phyloP scores from a whole-genome alignment of 2,797 vertebrate genomes.

The Novumbra hubbsi region DNA sequence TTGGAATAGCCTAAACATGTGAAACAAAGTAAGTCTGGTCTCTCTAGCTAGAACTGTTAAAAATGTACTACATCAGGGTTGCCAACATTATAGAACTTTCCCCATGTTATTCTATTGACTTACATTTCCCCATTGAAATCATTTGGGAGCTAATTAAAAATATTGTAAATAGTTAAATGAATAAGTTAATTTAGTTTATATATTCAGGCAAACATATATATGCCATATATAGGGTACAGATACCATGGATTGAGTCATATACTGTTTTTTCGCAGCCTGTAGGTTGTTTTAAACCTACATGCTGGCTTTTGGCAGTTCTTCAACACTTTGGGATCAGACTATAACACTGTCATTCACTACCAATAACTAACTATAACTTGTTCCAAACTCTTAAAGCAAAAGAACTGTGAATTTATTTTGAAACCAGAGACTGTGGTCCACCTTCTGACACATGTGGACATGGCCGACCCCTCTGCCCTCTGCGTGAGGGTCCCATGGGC shows the following conservation, averaged over 20 bases:
- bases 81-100: too few relatives aligned
- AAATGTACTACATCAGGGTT: too few relatives aligned
- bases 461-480: conserved; percentile 60
- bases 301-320: conserved; percentile 6
- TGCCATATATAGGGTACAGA: not conserved
- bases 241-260: not conserved
- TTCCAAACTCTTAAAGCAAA: not conserved
- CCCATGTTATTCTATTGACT: too few relatives aligned
- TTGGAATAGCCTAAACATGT: too few relatives aligned
- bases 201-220: not conserved
- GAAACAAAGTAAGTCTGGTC: too few relatives aligned
- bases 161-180: too few relatives aligned
- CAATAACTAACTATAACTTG: not conserved
- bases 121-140: too few relatives aligned
- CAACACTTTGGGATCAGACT: conserved; percentile 6
- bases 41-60: too few relatives aligned
- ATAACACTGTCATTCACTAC: not conserved
- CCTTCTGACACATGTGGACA: conserved; percentile 60
- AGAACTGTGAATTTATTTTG: not conserved
- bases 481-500: conserved; percentile 61
- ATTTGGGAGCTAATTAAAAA: too few relatives aligned
- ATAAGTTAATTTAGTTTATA: not conserved
- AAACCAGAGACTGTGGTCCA: conserved; percentile 15
- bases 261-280: not conserved
- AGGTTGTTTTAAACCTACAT: not conserved